Base-by-base conservation (phyloP, 2,888 invertebrate genomes). In the Noctuana brunneofusca region DNA sequence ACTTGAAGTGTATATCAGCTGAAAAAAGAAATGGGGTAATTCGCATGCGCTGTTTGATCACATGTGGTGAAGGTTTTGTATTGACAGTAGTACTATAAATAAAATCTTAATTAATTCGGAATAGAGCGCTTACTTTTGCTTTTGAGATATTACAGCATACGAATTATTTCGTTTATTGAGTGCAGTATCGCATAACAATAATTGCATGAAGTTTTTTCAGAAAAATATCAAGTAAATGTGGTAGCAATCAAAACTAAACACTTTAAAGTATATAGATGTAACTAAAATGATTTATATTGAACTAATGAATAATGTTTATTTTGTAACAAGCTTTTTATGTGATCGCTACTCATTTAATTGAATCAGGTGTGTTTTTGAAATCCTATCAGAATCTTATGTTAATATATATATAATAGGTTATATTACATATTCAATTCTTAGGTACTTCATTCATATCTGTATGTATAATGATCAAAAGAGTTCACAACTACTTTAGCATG, bases 91-190 rank as follows among this genome's bases (percentile, higher is more conserved):
- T 77, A 73, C 76, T 71, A 70, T 63, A 43, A 59, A 43, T 14
- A 11, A 11, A 65, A 56, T 78, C 70, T 76, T 74, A 75, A 79
- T 79, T 76, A 78, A 84, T 84, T 85, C 80, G 86, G 81, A 80
- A 84, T 84, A 83, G 79, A 74, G 67, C 72, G 88, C 89, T 89
- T 89, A 75, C 83, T 86, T 79, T 82, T 72, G 87, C 88, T 88
- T 89, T 73, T 80, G 75, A 82, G 83, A 81, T 81, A 76, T 76
- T 65, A 78, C 84, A 84, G 85, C 74, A 70, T 75, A 81, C 74
- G 75, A 80, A 75, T 76, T 82, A 79, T 84, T 83, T 81, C 79
- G 75, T 83, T 83, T 71, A 75, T 79, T 80, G 72, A 78, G 74
- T 87, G 83, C 73, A 69, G 83, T 87, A 87, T 85, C 56, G 35